Conservation (phyloP, 2,113 vertebrate species). For the Coryphaenoides rupestris region DNA sequence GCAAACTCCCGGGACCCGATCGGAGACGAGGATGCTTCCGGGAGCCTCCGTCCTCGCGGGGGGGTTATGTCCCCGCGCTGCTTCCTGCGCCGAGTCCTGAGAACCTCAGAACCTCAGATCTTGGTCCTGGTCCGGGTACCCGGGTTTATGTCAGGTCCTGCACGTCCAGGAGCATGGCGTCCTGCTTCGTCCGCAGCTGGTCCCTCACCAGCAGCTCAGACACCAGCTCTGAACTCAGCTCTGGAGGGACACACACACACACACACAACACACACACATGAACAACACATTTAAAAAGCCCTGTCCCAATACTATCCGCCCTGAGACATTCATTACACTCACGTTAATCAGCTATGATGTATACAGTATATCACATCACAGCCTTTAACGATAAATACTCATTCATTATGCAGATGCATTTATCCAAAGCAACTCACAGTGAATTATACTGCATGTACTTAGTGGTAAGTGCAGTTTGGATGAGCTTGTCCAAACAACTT, state of each 20-base stretch:
- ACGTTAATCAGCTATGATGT: no score
- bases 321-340: no score
- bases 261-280: background rate
- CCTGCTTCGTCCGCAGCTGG: conserved; percentile 72
- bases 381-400: no score
- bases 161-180: conserved; percentile 75
- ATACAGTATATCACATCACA: no score
- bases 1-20: background rate
- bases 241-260: conserved; percentile 45
- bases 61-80: no score
- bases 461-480: no score
- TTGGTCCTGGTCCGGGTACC: background rate
- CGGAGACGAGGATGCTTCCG: background rate
- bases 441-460: no score
- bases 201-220: conserved; percentile 67
- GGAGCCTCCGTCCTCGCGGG: background rate
- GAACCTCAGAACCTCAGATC: background rate
- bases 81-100: background rate
- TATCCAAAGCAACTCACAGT: no score
- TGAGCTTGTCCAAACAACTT: no score
- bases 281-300: no score
- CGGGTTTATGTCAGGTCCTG: conserved; percentile 68
- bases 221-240: conserved; percentile 70
- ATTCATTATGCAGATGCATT: no score
- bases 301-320: no score